Percentiles rank a stretch among this genome's conserved stretches.
phyloP scores from a whole-genome alignment of 2,888 invertebrate genomes.

The Orchestes rusci region DNA sequence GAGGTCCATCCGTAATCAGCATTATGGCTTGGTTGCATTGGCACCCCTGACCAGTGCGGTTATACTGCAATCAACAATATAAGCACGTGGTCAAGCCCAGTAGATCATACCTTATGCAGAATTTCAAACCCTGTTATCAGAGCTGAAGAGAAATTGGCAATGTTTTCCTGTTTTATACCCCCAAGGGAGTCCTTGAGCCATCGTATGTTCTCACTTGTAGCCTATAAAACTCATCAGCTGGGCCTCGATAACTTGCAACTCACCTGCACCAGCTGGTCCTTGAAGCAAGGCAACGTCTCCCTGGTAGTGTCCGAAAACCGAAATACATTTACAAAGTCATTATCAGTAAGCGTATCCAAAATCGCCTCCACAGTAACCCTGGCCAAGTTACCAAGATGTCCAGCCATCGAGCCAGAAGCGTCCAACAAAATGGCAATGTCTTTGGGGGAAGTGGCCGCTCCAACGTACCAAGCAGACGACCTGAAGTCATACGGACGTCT shows the following conservation, averaged over 20 bases:
- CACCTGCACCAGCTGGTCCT: constrained; percentile 83
- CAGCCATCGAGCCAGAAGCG: constrained; percentile 81
- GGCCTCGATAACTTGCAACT: no score
- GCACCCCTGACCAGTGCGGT: constrained; percentile 76
- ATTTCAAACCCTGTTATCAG: constrained; percentile 89
- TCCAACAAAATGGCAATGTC: constrained; percentile 93
- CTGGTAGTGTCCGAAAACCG: constrained; percentile 78
- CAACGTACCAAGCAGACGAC: constrained; percentile 91
- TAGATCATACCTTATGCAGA: constrained; percentile 61
- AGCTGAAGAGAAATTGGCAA: constrained; percentile 88
- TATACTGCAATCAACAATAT: constrained; percentile 51
- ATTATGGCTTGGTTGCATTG: constrained; percentile 98
- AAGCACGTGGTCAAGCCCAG: no score
- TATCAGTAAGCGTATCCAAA: constrained; percentile 89
- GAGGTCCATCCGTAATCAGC: constrained; percentile 91
- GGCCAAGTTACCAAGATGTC: constrained; percentile 76
- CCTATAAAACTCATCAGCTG: constrained; percentile 46
- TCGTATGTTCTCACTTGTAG: constrained; percentile 73
- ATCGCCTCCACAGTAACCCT: constrained; percentile 83
- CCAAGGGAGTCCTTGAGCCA: constrained; percentile 72
- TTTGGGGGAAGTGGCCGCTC: constrained; percentile 95
- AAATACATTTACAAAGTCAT: constrained; percentile 95
- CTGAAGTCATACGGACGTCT: constrained; percentile 90
- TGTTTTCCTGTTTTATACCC: constrained; percentile 65
- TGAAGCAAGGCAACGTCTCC: constrained; percentile 85